Evolutionary conservation across 2,888 invertebrate genomes (phyloP), one percentile per base, ranked within the genome.

Genomic region (Oasisia sp.): DNA sequence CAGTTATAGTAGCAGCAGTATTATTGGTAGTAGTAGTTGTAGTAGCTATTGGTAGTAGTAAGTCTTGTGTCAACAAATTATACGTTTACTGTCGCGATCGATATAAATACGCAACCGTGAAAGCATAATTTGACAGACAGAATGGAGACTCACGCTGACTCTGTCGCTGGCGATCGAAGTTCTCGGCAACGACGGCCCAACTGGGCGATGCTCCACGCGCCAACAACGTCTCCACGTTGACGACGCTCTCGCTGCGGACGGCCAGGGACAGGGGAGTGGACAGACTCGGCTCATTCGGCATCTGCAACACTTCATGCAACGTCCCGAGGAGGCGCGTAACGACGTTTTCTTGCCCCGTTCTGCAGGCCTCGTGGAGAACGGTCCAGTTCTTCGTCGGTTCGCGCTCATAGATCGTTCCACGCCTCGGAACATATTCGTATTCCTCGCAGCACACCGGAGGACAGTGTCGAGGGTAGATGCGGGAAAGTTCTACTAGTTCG

Each of bases 361-460:
- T 74, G 74, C 74, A 74, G 74, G 74, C 74, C 74, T 74, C 74
- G 74, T 74, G 74, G n/a, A 74, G 74, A 74, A 74, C 74, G 7
- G 19, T 74, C 74, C 74, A 74, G 74, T 74, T 74, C 27, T 74
- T 74, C 74, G 74, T 74, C 27, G 74, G 27, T 19, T 74, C 27
- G 74, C n/a, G 27, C 74, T 27, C 14, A 74, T 7, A 74, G n/a
- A 27, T n/a, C 27, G 27, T 27, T 74, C 74, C 74, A 9, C 14
- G 9, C 74, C 74, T 74, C 74, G 14, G 74, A 74, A 27, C 74
- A 19, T 74, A 74, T 14, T 27, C 27, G 74, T 27, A 74, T n/a
- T 74, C 74, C 7, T 74, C 74, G n/a, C 74, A 74, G 74, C 74
- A 74, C 19, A 74, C 74, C 19, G n/a, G 19, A 27, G 74, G 74